Percentiles rank a stretch among this genome's conserved stretches.
Conservation (phyloP, 2,888 invertebrate species). For the Clistopyga incitator region DNA sequence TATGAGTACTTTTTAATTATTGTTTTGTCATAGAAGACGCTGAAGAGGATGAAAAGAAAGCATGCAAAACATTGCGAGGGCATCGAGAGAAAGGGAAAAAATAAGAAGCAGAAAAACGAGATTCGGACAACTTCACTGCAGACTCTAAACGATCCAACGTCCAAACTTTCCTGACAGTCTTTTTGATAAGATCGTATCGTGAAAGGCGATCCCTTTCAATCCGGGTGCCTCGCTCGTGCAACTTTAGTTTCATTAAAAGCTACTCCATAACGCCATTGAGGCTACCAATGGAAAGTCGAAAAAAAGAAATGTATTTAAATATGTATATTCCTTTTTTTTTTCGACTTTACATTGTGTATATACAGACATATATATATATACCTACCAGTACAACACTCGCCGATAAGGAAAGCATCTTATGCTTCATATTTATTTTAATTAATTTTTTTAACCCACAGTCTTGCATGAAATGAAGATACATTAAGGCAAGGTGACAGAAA, state of each 20-base stretch:
- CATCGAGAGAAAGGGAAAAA: slow-evolving; percentile 40
- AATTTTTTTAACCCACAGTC: not conserved
- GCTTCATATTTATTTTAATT: not conserved
- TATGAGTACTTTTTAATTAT: not conserved
- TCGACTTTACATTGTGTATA: no score
- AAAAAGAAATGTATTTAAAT: no score
- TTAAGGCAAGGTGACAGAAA: no score
- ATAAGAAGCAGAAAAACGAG: not conserved
- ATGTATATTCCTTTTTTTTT: no score
- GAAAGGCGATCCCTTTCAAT: slow-evolving; percentile 33
- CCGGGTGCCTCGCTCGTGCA: not conserved
- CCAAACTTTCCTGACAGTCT: slow-evolving; percentile 27
- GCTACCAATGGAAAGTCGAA: slow-evolving; percentile 23
- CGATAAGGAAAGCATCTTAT: not conserved
- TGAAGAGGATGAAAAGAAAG: slow-evolving; percentile 19
- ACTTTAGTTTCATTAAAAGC: not conserved
- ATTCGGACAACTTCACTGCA: not conserved
- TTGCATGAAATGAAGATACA: not conserved
- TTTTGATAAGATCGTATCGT: slow-evolving; percentile 41
- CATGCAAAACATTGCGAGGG: slow-evolving; percentile 38
- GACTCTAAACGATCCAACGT: slow-evolving; percentile 19
- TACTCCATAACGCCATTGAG: not conserved
- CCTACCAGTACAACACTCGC: not conserved
- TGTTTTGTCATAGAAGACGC: not conserved
- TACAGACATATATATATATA: not conserved